A percentile compares a stretch with the other conserved stretches of the same genome.
Conservation (phyloP, 2,797 vertebrate genomes). For the Threskiornis aethiopicus region DNA sequence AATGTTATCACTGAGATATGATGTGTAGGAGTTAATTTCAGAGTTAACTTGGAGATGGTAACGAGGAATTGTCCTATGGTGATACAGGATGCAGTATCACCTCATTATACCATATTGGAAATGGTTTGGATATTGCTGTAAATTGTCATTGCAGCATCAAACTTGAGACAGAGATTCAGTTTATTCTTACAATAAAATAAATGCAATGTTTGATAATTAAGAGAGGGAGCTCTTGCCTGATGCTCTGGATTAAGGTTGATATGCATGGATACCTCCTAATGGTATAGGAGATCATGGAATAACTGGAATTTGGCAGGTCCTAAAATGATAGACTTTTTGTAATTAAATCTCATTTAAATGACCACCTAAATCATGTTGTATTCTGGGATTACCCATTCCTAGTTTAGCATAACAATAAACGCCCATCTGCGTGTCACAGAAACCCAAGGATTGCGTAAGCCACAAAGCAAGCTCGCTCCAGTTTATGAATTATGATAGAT, state of each 20-base stretch:
- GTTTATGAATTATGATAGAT: constrained; percentile 28
- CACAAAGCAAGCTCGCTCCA: not conserved
- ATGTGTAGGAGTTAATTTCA: not conserved
- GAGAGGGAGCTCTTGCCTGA: not conserved
- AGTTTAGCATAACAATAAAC: not conserved
- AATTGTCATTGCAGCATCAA: not conserved
- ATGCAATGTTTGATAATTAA: not conserved
- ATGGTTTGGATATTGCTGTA: not conserved
- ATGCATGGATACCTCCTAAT: not conserved
- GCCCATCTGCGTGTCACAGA: not conserved
- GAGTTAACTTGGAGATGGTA: not conserved
- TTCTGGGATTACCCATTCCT: constrained; percentile 39
- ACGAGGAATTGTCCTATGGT: rapidly evolving
- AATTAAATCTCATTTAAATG: constrained; percentile 29
- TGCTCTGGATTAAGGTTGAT: not conserved
- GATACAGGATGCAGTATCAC: not conserved
- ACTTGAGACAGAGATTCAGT: not conserved
- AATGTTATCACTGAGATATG: not conserved
- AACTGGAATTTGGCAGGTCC: not conserved
- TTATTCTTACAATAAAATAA: not conserved
- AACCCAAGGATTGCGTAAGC: not conserved
- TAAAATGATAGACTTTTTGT: not conserved
- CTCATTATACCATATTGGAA: rapidly evolving
- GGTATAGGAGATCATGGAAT: not conserved
- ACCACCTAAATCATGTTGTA: not conserved